Percentiles rank a stretch among this genome's conserved stretches.
phyloP scores from a whole-genome alignment of 2,888 invertebrate genomes.

The Drosophila cognata region DNA sequence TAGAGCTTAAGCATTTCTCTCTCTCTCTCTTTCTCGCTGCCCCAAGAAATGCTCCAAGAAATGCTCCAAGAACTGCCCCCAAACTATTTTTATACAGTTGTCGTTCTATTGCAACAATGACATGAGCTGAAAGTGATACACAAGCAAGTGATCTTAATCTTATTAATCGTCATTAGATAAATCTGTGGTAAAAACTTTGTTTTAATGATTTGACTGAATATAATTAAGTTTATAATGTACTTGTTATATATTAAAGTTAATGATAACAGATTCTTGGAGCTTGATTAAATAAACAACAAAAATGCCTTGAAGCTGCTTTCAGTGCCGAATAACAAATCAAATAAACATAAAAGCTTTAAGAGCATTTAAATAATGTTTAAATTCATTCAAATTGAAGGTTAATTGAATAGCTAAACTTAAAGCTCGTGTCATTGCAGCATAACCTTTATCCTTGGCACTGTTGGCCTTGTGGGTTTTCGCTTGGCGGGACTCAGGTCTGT shows the following conservation, averaged over 20 bases:
- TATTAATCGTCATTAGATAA: neutral
- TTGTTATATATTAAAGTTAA: neutral
- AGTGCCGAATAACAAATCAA: neutral
- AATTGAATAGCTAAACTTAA: neutral
- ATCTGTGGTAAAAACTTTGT: neutral
- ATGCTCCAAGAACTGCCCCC: conserved; percentile 14
- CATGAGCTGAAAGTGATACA: conserved; percentile 29
- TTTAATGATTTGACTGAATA: neutral
- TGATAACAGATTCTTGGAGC: neutral
- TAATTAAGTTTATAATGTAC: neutral
- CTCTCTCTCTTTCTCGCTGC: neutral
- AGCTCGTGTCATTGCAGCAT: conserved; percentile 37
- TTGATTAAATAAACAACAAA: neutral
- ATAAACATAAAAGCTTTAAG: neutral
- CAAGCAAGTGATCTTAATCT: conserved; percentile 5
- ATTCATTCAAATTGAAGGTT: neutral
- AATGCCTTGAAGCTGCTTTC: neutral
- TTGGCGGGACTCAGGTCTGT: conserved; percentile 8
- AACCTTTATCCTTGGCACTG: conserved; percentile 15
- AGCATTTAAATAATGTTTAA: neutral
- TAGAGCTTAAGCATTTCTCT: conserved; percentile 29
- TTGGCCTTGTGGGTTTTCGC: conserved; percentile 28
- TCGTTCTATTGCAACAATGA: conserved; percentile 16
- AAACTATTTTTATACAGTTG: conserved; percentile 13
- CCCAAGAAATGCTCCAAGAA: conserved; percentile 16